Evolutionary conservation across 2,888 invertebrate genomes (phyloP), one percentile per base, ranked within the genome.

Genomic region (Acleris laterana): DNA sequence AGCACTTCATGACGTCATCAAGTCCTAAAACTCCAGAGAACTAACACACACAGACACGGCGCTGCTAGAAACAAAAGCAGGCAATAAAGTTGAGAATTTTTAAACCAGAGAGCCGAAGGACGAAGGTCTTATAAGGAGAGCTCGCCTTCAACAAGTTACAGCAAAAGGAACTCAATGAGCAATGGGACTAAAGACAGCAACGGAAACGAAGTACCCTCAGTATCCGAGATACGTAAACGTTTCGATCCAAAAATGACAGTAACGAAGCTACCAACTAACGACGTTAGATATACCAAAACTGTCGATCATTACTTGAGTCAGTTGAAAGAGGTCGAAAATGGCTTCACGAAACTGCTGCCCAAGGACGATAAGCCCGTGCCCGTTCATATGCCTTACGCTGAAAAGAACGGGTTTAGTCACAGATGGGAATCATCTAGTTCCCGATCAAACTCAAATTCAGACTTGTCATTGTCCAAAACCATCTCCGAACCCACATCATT

Each of bases 191-290:
- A 93, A 73, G 94, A 95, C 78, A 93, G 90, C 70, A 94, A 95
- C 78, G 94, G 94, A 17, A 94, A 94, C 76, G 93, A 93, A 71
- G 88, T 93, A 68, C 92, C 94, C 3, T 93, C 94, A 5, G 94
- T 94, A 5, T 93, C 94, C 1, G 95, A 95, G 73, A 93, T 94
- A 63, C 84, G 94, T 67, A 94, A 93, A 75, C 89, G 92, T 71
- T 94, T 94, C 81, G 95, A 94, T 77, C 72, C 82, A 4, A 93
- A 92, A 79, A 93, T 93, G 92, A 83, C 93, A 0, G 93, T 91
- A 5, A 93, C 93, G 1, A 90, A 91, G 76, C 81, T 93, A 52
- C 93, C 93, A 1, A 80, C 90, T 5, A 88, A 92, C 71, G 92
- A 93, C 38, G 69, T 84, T 28, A 80, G 86, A 74, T 88, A 85